Conservation (phyloP, 2,888 invertebrate genomes). For the Orthosia incerta region DNA sequence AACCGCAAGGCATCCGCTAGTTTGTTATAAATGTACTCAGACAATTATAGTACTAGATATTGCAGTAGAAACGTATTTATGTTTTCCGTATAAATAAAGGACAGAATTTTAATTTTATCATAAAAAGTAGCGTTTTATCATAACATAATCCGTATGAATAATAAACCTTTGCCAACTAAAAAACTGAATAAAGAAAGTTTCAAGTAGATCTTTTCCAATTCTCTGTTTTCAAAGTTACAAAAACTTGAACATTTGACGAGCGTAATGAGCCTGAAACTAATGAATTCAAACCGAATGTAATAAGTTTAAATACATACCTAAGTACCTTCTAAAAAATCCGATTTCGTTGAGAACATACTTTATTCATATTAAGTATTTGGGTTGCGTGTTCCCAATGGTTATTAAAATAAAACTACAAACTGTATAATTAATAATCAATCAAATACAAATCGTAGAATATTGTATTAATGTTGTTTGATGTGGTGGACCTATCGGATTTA, state of each 20-base stretch:
- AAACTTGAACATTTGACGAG: constrained; percentile 8
- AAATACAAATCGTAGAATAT: constrained; percentile 26
- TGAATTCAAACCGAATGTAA: background rate
- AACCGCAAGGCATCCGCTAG: no score
- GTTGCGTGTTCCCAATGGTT: background rate
- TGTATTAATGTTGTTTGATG: constrained; percentile 17
- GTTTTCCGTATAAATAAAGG: background rate
- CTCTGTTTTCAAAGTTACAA: constrained; percentile 11
- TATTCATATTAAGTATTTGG: constrained; percentile 18
- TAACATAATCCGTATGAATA: constrained; percentile 16
- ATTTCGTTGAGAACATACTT: constrained; percentile 15
- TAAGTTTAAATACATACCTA: background rate
- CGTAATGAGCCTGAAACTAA: background rate
- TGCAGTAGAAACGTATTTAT: background rate
- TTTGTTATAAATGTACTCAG: constrained; percentile 12
- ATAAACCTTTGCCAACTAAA: constrained; percentile 16
- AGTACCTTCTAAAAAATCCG: background rate
- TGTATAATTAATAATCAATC: constrained; percentile 42
- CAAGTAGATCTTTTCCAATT: constrained; percentile 2
- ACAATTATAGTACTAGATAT: background rate
- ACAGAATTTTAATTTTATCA: background rate
- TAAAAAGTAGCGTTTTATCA: constrained; percentile 4
- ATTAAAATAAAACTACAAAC: constrained; percentile 31
- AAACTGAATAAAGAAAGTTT: constrained; percentile 27
- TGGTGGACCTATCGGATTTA: background rate